These are phyloP conservation scores for Bradysia coprophila DNA, from an alignment of 1,140 invertebrate genomes.

Conservation along the genomic window DNA sequence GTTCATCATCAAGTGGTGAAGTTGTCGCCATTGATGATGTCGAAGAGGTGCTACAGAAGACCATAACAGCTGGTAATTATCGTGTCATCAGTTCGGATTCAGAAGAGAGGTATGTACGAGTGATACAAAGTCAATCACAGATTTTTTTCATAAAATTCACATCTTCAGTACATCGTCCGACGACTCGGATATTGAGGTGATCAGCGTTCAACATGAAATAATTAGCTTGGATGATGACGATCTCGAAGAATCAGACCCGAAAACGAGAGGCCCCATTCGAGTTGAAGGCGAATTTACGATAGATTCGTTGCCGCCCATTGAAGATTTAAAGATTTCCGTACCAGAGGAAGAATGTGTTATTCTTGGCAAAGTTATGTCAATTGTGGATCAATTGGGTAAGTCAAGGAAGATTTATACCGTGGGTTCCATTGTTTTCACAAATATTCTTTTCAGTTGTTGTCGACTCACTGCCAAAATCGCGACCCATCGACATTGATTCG, in stretches of 20 bases:
- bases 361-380: conserved; percentile 49
- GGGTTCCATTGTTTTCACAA: neutral
- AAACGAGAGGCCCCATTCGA: conserved; percentile 5
- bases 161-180: too few species aligned
- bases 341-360: conserved; percentile 51
- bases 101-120: conserved; percentile 10
- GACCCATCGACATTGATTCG: conserved; percentile 66
- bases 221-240: neutral
- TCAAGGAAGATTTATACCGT: conserved; percentile 3
- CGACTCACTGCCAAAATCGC: conserved; percentile 40
- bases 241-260: neutral
- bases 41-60: conserved; percentile 3
- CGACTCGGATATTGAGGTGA: too few species aligned
- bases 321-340: conserved; percentile 62
- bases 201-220: neutral
- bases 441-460: conserved; percentile 44
- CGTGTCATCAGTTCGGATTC: neutral
- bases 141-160: too few species aligned
- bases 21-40: neutral
- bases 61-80: conserved; percentile 11
- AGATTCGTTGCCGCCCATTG: conserved; percentile 63
- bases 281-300: conserved; percentile 22
- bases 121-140: conserved; percentile 15
- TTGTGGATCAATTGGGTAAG: conserved; percentile 52
- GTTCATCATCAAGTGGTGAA: neutral